Base-by-base conservation (phyloP, 1,140 invertebrate species). In the Zaprionus capensis region DNA sequence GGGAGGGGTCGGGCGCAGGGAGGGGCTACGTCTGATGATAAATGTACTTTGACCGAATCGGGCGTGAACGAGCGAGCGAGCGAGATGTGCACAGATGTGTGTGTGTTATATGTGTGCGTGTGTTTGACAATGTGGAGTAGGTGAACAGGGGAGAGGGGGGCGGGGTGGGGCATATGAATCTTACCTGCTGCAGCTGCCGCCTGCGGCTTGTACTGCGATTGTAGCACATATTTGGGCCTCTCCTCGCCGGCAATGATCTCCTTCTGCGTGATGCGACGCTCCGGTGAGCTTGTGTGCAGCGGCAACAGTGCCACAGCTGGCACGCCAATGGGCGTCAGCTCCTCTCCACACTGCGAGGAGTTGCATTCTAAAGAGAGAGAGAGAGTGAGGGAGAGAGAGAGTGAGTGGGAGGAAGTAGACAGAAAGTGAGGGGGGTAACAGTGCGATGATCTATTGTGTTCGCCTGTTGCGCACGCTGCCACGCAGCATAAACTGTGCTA, bases 201-300 rank as follows among this genome's bases (percentile, higher is more conserved):
- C 51, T 81, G 77, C 57, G 91, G 85, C 68, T 92, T 92, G 49
- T 91, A 92, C 64, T 92, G 91, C 4, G 91, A 90, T 67, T 91
- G 87, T 2, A 92, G 80, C 11, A 92, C 84, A 71, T 93, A 93
- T 63, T 93, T 93, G 61, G 92, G 92, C 56, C 92, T 77, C 78
- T 93, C 92, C 79, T 93, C 92, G 28, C 92, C 92, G 51, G 92
- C 92, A 49, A 93, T 92, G 65, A 93, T 93, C 84, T 93, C 92
- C 74, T 93, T 93, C 70, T 93, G 92, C 64, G 92, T 93, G 46
- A 93, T 91, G 49, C 91, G 91, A 14, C 91, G 88, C 80, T 93
- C 91, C 26, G 92, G 91, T 68, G 92, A 93, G 41, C 81, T 92
- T 55, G 91, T 91, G 56, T 92, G 88, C 55, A 93, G 55, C 4